Base-by-base conservation (phyloP, 2,113 vertebrate species). In the Tyrannus savana region DNA sequence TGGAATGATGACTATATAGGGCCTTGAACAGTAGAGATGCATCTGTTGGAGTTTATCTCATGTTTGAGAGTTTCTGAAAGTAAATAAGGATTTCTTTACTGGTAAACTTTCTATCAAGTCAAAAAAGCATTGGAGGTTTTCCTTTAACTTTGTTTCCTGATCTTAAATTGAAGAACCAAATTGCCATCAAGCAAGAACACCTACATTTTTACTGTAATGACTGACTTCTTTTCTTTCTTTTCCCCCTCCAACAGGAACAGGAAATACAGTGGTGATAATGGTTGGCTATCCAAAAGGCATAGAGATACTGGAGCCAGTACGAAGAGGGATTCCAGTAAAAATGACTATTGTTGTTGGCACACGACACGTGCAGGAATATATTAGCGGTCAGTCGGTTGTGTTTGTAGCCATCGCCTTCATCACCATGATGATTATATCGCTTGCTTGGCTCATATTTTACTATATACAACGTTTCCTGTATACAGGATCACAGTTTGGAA, bases 361-460 rank as follows among this genome's bases (percentile, higher is more conserved):
- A 3, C 96, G 98, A 11, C 98, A 98, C 0, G 94, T 98, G 23
- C 98, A 98, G 41, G 98, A 98, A 56, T 98, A 98, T 53, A 97
- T 98, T 46, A 98, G 95, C 19, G 97, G 98, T 28, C 98, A 98
- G 73, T 98, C 98, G 2, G 98, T 98, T 85, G 98, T 98, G 79
- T 98, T 98, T 88, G 98, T 98, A 64, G 98, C 98, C 85, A 98
- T 98, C 2, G 98, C 98, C 42, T 98, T 98, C 88, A 98, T 98
- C 96, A 98, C 98, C 63, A 98, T 98, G 98, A 98, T 98, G 98
- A 98, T 98, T 50, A 98, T 98, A 78, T 98, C 98, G 0, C 95
- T 98, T 6, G 98, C 98, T 28, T 98, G 98, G 98, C 97, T 98
- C 21, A 98, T 98, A 91, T 98, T 98, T 96, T 98, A 98, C 96